Evolutionary conservation across 37 sponge, comb jelly and placozoan genomes (phyloP).

Genomic region (Diacarnus erythraeanus): DNA sequence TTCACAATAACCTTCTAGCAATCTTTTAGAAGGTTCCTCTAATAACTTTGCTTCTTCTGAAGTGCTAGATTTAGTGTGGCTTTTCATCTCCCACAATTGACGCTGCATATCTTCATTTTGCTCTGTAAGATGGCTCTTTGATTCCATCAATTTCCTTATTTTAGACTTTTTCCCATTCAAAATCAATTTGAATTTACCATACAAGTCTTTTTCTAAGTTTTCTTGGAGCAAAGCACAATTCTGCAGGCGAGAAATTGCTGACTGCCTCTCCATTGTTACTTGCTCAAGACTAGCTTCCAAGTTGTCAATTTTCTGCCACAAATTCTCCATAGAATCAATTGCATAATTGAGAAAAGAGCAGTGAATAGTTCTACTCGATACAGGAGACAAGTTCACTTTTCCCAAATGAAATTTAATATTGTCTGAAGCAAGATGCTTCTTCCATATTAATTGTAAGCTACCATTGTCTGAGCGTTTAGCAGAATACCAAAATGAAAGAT

Average conservation of each 20-base stretch:
- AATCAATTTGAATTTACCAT: slow-evolving; percentile 67
- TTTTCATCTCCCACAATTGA: background rate
- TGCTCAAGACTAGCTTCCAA: slow-evolving; percentile 26
- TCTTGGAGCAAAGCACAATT: slow-evolving; percentile 40
- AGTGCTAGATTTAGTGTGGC: background rate
- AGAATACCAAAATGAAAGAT: slow-evolving; percentile 26
- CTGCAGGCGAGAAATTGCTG: slow-evolving; percentile 31
- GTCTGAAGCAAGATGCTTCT: slow-evolving; percentile 51
- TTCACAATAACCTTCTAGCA: background rate
- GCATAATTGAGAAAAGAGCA: slow-evolving; percentile 44
- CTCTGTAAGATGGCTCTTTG: background rate
- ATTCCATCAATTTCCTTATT: slow-evolving; percentile 56
- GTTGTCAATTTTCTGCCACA: slow-evolving; percentile 16
- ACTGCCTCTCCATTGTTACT: slow-evolving; percentile 37
- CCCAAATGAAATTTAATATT: slow-evolving; percentile 66
- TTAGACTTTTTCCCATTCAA: slow-evolving; percentile 77
- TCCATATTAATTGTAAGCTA: slow-evolving; percentile 51
- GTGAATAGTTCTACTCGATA: background rate
- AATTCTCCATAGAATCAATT: slow-evolving; percentile 9
- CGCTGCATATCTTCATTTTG: slow-evolving; percentile 4
- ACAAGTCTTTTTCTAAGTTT: slow-evolving; percentile 60
- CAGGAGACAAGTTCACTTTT: slow-evolving; percentile 9
- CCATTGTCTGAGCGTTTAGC: background rate
- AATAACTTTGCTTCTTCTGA: background rate
- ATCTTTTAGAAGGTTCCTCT: background rate